These are phyloP conservation scores for Glyphotaelius pellucidus DNA, from an alignment of 2,888 invertebrate species.

Conservation along the genomic window DNA sequence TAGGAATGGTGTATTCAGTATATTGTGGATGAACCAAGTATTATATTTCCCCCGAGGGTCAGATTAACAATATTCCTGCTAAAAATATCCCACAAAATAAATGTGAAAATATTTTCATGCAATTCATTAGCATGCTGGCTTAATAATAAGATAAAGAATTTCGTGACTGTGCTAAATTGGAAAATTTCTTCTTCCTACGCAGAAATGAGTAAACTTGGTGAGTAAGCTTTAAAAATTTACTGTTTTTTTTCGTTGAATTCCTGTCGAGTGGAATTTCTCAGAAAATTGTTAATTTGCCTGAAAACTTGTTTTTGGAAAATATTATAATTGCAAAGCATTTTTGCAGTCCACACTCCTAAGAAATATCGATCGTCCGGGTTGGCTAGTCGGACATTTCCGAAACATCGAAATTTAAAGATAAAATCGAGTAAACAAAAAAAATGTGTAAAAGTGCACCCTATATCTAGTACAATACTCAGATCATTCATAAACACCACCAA, in stretches of 20 bases:
- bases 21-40: not conserved
- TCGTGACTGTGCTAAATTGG: not conserved
- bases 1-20: not conserved
- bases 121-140: not conserved
- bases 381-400: too few relatives aligned
- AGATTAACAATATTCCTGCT: not conserved
- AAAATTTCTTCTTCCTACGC: not conserved
- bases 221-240: not conserved
- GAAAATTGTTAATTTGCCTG: not conserved
- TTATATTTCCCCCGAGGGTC: not conserved
- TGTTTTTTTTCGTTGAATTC: not conserved
- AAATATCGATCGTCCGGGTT: too few relatives aligned
- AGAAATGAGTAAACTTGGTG: not conserved
- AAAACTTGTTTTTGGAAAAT: not conserved
- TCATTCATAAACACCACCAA: too few relatives aligned
- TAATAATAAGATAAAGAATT: not conserved
- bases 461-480: too few relatives aligned
- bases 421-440: too few relatives aligned
- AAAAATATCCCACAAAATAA: not conserved
- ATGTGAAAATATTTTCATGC: slow-evolving; percentile 14
- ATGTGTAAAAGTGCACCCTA: too few relatives aligned
- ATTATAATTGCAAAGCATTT: too few relatives aligned
- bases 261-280: not conserved
- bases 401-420: too few relatives aligned
- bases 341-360: too few relatives aligned